Conservation (phyloP, 64 coral and sea anemone genomes). For the Porites lutea region DNA sequence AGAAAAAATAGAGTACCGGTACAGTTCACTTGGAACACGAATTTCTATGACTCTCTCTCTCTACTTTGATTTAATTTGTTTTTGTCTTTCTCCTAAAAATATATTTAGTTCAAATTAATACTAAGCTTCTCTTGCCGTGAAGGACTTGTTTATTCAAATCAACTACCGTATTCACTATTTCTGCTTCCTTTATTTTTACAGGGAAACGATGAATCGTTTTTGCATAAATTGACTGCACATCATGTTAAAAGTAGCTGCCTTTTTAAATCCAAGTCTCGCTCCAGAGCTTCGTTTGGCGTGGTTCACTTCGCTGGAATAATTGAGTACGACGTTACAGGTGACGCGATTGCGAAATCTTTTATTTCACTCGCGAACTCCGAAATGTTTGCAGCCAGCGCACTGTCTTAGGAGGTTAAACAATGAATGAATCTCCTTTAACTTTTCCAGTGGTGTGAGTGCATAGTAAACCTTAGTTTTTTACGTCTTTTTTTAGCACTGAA, state of each 20-base stretch:
- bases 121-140: too few species aligned
- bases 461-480: too few species aligned
- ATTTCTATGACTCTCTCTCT: too few species aligned
- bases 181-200: constrained; percentile 7
- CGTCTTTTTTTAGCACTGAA: too few species aligned
- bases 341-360: background rate
- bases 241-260: constrained; percentile 71
- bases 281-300: constrained; percentile 77
- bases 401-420: too few species aligned
- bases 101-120: too few species aligned
- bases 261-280: constrained; percentile 67
- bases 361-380: too few species aligned
- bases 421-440: too few species aligned
- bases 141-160: background rate
- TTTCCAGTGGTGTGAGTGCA: too few species aligned
- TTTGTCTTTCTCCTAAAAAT: background rate
- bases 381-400: too few species aligned
- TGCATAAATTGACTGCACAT: constrained; percentile 72
- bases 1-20: too few species aligned
- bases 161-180: background rate
- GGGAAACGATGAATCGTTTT: constrained; percentile 88
- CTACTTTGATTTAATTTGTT: background rate
- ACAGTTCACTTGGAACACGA: too few species aligned
- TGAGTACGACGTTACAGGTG: constrained; percentile 82
- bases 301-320: constrained; percentile 93